Conservation (phyloP, 2,113 vertebrate genomes). For the Otis tarda region DNA sequence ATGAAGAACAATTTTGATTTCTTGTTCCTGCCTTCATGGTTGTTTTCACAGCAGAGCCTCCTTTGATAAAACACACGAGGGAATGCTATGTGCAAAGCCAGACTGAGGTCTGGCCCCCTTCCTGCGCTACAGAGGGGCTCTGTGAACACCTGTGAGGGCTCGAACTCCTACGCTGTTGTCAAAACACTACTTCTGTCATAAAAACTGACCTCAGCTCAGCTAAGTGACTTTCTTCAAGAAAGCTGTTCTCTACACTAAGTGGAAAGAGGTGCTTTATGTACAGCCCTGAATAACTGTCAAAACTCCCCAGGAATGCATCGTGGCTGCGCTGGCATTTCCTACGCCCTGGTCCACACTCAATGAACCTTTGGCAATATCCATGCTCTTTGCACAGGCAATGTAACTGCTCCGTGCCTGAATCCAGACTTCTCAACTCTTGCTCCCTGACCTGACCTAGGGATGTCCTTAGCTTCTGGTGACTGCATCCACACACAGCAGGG, state of each 20-base stretch:
- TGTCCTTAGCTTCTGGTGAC: neutral
- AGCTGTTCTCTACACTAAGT: neutral
- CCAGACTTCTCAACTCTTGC: neutral
- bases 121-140: neutral
- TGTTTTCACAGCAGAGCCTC: neutral
- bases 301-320: fast-evolving
- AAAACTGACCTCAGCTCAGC: neutral
- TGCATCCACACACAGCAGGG: neutral
- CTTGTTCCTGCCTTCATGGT: neutral
- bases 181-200: neutral
- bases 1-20: neutral
- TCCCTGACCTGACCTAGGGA: neutral
- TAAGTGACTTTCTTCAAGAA: neutral
- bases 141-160: neutral
- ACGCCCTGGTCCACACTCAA: too few species aligned
- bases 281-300: neutral
- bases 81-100: neutral
- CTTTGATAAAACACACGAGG: neutral
- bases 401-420: neutral
- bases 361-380: neutral
- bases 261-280: neutral
- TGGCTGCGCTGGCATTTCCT: neutral
- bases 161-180: neutral
- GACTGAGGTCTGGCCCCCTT: neutral
- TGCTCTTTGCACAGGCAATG: neutral